Evolutionary conservation across 2,797 vertebrate species (phyloP).

Genomic region (Amniataba percoides): DNA sequence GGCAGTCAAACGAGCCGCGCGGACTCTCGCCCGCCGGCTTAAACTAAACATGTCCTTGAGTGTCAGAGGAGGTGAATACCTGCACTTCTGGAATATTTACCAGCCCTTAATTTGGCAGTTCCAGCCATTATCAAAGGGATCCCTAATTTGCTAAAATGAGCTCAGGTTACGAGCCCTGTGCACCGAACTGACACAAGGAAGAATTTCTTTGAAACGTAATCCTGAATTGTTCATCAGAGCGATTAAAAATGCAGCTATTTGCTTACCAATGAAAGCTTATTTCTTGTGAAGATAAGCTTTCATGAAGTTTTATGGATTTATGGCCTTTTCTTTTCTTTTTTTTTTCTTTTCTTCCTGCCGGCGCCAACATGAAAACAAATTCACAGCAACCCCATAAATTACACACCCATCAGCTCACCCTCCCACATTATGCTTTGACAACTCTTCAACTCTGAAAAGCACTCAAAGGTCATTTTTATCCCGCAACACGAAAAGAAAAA

Average conservation of each 20-base stretch:
- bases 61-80: constrained; percentile 63
- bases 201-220: constrained; percentile 2
- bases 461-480: constrained; percentile 73
- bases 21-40: constrained; percentile 29
- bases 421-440: constrained; percentile 75
- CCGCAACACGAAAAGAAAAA: constrained; percentile 53
- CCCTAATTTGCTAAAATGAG: constrained; percentile 63
- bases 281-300: constrained; percentile 12
- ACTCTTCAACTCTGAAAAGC: constrained; percentile 75
- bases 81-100: constrained; percentile 64
- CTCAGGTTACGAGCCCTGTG: constrained; percentile 27
- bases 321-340: not conserved
- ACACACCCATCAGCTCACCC: constrained; percentile 73
- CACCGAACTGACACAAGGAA: constrained; percentile 34
- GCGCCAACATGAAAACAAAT: constrained; percentile 56
- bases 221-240: constrained; percentile 41
- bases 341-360: not conserved
- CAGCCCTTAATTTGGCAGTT: constrained; percentile 57
- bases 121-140: constrained; percentile 66
- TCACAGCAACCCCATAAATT: constrained; percentile 65
- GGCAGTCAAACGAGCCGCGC: constrained; percentile 47
- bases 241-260: constrained; percentile 42
- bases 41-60: constrained; percentile 67
- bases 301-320: constrained; percentile 38
- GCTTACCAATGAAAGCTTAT: constrained; percentile 19